Evolutionary conservation across 2,113 vertebrate genomes (phyloP).

Genomic region (Pelecanus crispus): DNA sequence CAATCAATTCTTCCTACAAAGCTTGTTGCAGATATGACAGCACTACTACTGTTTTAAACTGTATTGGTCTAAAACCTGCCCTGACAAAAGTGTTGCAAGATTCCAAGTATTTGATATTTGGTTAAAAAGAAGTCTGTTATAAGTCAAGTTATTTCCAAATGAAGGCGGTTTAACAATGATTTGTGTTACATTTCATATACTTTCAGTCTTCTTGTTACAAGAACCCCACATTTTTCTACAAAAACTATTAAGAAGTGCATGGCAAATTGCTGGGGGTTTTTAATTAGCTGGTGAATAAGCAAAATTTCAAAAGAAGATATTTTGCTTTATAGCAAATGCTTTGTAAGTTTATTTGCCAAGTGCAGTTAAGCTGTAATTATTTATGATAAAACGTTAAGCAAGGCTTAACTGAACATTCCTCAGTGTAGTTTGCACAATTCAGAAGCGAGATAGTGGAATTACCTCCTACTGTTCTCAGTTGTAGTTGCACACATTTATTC

Average conservation of each 20-base stretch:
- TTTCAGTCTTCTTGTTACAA: neutral
- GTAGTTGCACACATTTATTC: neutral
- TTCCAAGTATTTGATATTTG: neutral
- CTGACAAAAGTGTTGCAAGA: neutral
- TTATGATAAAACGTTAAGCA: neutral
- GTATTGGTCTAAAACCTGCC: neutral
- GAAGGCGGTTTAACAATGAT: neutral
- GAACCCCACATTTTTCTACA: neutral
- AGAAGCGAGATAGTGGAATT: neutral
- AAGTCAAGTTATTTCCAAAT: neutral
- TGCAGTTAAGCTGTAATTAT: slow-evolving; percentile 14
- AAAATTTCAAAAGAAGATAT: neutral
- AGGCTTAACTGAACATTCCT: neutral
- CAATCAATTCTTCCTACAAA: neutral
- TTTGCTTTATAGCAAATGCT: neutral
- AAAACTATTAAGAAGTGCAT: neutral
- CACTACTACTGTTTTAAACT: neutral
- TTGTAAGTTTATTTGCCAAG: neutral
- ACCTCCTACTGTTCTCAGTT: neutral
- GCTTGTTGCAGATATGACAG: neutral
- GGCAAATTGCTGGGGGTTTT: neutral
- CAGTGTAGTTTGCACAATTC: neutral
- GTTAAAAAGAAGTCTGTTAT: neutral
- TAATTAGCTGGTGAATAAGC: neutral
- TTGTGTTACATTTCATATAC: neutral